Evolutionary conservation across 2,113 vertebrate genomes (phyloP).

Genomic region (Leptobrachium leishanense): DNA sequence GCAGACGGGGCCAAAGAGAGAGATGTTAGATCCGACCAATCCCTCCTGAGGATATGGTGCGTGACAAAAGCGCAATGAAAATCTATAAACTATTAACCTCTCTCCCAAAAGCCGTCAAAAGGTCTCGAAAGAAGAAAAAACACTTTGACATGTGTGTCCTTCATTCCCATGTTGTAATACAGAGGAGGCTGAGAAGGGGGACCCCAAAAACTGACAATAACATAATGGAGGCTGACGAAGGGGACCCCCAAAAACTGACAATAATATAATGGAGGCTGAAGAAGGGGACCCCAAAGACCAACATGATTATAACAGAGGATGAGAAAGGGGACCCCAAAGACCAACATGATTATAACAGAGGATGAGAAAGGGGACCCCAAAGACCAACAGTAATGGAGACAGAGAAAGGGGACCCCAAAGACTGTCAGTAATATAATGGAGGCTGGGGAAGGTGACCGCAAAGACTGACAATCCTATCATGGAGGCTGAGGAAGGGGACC

Average conservation of each 20-base stretch:
- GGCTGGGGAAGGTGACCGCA: slow-evolving; percentile 1
- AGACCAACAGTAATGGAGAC: not conserved
- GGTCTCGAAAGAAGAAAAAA: not conserved
- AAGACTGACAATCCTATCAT: not conserved
- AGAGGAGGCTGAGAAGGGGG: not conserved
- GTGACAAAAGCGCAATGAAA: not conserved
- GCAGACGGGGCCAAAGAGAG: not conserved
- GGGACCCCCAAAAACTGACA: not conserved
- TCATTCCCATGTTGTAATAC: not conserved
- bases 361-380: not conserved
- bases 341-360: not conserved
- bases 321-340: not conserved
- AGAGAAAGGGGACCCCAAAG: no score
- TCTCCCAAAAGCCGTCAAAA: not conserved
- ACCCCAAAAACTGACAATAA: not conserved
- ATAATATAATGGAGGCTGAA: not conserved
- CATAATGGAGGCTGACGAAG: not conserved
- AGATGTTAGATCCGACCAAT: slow-evolving; percentile 14
- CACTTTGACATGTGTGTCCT: not conserved
- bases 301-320: not conserved
- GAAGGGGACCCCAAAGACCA: not conserved
- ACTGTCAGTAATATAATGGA: not conserved
- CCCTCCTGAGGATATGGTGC: not conserved
- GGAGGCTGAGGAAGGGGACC: no score
- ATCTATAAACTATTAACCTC: not conserved